Evolutionary conservation across 2,113 vertebrate species (phyloP).

Genomic region (Helogale parvula): DNA sequence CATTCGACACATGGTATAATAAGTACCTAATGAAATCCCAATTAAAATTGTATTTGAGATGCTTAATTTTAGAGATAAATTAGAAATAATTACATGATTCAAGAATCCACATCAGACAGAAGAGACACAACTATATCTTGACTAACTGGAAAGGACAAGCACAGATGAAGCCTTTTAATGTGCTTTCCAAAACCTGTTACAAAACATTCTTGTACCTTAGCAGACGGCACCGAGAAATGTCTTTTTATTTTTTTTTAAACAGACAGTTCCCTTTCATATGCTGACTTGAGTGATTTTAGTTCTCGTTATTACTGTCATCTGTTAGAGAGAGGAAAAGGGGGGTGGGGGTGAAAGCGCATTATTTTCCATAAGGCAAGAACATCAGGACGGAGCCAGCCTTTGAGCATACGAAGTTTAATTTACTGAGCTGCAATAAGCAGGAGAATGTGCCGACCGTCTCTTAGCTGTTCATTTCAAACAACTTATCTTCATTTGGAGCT

Average conservation of each 20-base stretch:
- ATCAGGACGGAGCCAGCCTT: conserved; percentile 66
- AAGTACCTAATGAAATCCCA: conserved; percentile 67
- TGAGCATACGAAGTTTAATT: conserved; percentile 69
- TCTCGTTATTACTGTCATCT: conserved; percentile 77
- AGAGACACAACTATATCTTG: conserved; percentile 66
- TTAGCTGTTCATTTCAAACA: conserved; percentile 66
- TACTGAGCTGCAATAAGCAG: conserved; percentile 34
- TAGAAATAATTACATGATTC: conserved; percentile 71
- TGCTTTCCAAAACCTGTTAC: conserved; percentile 70
- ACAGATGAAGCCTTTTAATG: conserved; percentile 69
- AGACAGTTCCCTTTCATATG: conserved; percentile 68
- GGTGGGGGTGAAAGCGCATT: conserved; percentile 16
- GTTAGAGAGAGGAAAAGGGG: conserved; percentile 34
- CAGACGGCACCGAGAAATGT: conserved; percentile 63
- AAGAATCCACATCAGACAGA: conserved; percentile 61
- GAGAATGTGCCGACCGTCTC: conserved; percentile 42
- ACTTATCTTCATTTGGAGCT: conserved; percentile 37
- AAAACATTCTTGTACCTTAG: conserved; percentile 76
- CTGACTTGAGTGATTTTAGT: conserved; percentile 73
- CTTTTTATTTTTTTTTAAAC: conserved; percentile 65
- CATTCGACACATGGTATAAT: conserved; percentile 72
- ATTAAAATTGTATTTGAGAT: conserved; percentile 72
- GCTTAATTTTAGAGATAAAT: conserved; percentile 68
- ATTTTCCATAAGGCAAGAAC: conserved; percentile 74
- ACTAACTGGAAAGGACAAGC: conserved; percentile 66